Percentiles rank a stretch among this genome's conserved stretches.
phyloP scores from a whole-genome alignment of 2,113 vertebrate species.

The Archilochus colubris region DNA sequence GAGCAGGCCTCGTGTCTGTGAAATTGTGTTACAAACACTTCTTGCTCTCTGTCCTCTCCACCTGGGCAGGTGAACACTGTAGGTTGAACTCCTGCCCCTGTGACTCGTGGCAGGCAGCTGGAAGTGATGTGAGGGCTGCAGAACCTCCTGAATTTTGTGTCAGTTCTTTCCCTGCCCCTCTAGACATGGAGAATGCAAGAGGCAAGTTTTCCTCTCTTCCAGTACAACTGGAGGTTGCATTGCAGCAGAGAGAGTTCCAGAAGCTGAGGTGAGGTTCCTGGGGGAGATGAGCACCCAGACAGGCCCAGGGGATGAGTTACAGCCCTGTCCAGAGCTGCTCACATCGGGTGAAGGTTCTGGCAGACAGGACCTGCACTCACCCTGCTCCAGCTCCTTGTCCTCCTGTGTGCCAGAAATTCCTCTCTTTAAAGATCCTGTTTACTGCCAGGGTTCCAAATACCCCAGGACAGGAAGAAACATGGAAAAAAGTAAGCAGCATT shows the following conservation, averaged over 20 bases:
- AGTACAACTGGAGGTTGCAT: background rate
- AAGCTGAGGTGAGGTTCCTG: background rate
- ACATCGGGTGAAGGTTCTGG: background rate
- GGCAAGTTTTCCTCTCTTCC: background rate
- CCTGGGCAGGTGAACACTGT: background rate
- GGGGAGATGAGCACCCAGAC: background rate
- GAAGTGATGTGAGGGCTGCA: background rate
- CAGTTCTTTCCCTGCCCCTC: background rate
- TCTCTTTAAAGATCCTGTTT: conserved; percentile 69
- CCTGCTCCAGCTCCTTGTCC: background rate
- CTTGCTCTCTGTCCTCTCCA: background rate
- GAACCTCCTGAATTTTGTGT: background rate
- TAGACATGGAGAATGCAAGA: background rate
- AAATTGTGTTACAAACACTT: background rate
- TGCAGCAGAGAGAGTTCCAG: background rate
- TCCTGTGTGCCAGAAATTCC: conserved; percentile 52
- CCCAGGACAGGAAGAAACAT: conserved; percentile 48
- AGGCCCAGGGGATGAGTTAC: background rate
- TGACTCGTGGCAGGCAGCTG: background rate
- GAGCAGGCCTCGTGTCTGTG: background rate
- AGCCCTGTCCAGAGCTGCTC: background rate
- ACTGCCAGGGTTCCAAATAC: conserved; percentile 49
- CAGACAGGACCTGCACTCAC: background rate
- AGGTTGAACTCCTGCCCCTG: accelerated
- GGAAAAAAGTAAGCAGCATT: background rate